Base-by-base conservation (phyloP, 35 echinoderm and acorn worm species). In the Stichopus chloronotus region DNA sequence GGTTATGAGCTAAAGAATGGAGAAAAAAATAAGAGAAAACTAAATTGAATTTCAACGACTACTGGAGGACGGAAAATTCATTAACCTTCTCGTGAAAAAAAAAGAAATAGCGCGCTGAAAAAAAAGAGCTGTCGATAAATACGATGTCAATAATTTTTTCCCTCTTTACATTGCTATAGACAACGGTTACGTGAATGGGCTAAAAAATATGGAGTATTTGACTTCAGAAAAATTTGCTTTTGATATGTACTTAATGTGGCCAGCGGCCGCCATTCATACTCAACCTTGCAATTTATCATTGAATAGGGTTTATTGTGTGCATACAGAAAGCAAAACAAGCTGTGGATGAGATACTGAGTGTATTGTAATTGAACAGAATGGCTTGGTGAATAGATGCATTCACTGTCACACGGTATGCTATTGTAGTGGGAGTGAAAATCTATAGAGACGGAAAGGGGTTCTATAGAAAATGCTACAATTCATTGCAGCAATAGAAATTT, bases 401-500 rank as follows among this genome's bases (percentile, higher is more conserved):
- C 86, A 63, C 86, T 58, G 57, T 88, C 86, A 57, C 86, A 63
- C 86, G 86, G 86, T 88, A 88, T 60, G 57, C 86, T 58, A 88
- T 88, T 88, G 86, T 88, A 57, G 16, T 58, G 86, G 86, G 86
- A 69, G 86, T 58, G 86, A 88, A 88, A 88, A 88, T 88, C 86
- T 58, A 88, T 88, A 88, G 63, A 60, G 86, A 58, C 53, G 25
- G 14, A 88, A 58, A 63, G 54, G 63, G 86, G 86, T 16, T 54
- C 78, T 25, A 88, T 88, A 88, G 86, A 88, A 88, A 88, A 88
- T 88, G 86, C 86, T 88, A 88, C 86, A 88, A 88, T 88, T 88
- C 86, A 88, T 69, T 60, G 86, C 86, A 24, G 86, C 86, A 58
- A 88, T 88, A 88, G 61, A 88, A 24, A 63, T 88, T 10, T 63